Base-by-base conservation (phyloP, 2,113 vertebrate genomes). In the Mormoops blainvillei region DNA sequence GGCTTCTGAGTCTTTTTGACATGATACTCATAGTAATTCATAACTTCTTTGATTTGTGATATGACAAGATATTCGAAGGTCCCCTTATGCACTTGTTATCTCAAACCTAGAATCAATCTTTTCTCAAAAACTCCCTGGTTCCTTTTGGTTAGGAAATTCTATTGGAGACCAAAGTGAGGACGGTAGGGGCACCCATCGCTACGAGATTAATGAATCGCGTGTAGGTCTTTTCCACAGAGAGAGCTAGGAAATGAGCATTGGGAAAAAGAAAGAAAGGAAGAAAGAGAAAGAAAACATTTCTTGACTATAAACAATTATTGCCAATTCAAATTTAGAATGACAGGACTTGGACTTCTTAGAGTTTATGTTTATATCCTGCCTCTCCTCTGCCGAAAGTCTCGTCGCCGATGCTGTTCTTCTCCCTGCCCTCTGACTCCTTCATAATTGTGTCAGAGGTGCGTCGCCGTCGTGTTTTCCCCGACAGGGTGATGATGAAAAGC, bases 341-440 rank as follows among this genome's bases (percentile, higher is more conserved):
- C 8, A 74, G 10, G 2, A 41, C 15, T 90, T 92, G 77, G 56
- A 71, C 9, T 83, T 87, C 33, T 87, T 81, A 68, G 73, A 87
- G 84, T 90, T 92, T 74, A 41, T 89, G 70, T 65, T 96, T 86
- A 84, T 38, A 65, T 19, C 22, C 76, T 38, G 68, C 87, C 78
- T 58, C 45, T 84, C 76, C 73, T 73, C 68, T 33, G n/a, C 63
- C 90, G 50, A 95, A 82, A 94, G 88, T 93, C 52, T 33, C 81
- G 13, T 54, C 81, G 87, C 14, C 73, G 56, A 45, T 85, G 36
- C 54, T 71, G 18, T 41, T 71, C 56, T 88, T 85, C 56, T 15
- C 52, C 71, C 38, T 81, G 14, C n/a, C 7, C 16, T 78, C 10
- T 52, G 56, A 76, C 93, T 80, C 76, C 74, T 67, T 94, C 94